phyloP scores from a whole-genome alignment of 2,888 invertebrate species.

The Cephus runcator region DNA sequence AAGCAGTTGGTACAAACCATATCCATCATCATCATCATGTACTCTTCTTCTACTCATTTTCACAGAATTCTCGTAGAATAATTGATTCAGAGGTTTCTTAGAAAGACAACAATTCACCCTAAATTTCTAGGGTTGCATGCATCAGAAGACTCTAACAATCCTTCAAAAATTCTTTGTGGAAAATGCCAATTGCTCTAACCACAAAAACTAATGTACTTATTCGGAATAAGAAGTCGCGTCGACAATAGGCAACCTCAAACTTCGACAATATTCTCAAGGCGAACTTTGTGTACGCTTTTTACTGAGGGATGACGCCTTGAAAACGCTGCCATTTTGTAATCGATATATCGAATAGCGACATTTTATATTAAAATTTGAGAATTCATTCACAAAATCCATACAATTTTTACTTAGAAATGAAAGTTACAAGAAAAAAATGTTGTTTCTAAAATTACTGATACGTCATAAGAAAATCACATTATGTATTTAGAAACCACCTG shows the following conservation, averaged over 20 bases:
- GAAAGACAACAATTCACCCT: not conserved
- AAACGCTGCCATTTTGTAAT: conserved; percentile 24
- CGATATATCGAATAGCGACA: not conserved
- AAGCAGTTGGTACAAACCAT: conserved; percentile 69
- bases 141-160: not conserved
- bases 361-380: conserved; percentile 7
- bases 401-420: not conserved
- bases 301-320: not conserved
- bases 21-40: conserved; percentile 86
- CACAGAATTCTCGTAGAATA: conserved; percentile 4
- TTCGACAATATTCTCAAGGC: not conserved
- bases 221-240: not conserved
- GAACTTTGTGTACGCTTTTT: not conserved
- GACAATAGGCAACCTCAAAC: not conserved
- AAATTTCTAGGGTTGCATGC: not conserved
- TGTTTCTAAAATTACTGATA: not conserved
- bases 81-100: not conserved
- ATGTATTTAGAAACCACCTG: conserved; percentile 25
- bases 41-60: conserved; percentile 82
- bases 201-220: not conserved
- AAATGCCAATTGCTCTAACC: not conserved
- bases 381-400: not conserved
- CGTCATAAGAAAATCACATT: not conserved
- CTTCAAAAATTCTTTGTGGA: not conserved
- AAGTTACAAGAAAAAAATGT: not conserved